Evolutionary conservation across 1,140 invertebrate genomes (phyloP).

Genomic region (Neodiprion pinetum): DNA sequence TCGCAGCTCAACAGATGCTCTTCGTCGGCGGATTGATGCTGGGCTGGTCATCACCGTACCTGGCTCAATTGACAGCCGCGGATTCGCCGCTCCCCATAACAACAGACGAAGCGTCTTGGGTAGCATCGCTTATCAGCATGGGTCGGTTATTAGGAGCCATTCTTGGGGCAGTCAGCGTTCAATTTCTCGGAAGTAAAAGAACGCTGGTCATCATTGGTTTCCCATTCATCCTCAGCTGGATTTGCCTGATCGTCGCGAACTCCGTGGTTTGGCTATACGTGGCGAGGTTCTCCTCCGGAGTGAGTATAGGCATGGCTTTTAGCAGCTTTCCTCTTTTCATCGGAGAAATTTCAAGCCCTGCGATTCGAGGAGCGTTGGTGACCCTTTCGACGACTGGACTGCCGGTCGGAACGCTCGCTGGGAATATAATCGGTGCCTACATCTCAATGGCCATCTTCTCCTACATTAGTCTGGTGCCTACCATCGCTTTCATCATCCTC

Average conservation of each 20-base stretch:
- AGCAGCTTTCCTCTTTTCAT: conserved; percentile 71
- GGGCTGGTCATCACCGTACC: conserved; percentile 62
- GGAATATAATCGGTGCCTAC: conserved; percentile 71
- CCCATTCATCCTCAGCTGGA: conserved; percentile 70
- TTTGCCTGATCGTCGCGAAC: conserved; percentile 64
- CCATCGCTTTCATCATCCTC: conserved; percentile 65
- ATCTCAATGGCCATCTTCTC: conserved; percentile 66
- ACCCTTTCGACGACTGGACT: conserved; percentile 59
- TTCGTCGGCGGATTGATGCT: not conserved
- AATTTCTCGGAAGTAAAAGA: conserved; percentile 1
- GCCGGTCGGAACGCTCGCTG: conserved; percentile 70
- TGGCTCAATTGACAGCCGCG: conserved; percentile 52
- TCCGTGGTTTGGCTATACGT: conserved; percentile 63
- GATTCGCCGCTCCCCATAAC: conserved; percentile 62
- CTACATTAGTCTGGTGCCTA: conserved; percentile 63
- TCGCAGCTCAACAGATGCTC: not conserved
- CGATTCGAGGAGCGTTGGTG: conserved; percentile 72
- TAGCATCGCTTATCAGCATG: conserved; percentile 64
- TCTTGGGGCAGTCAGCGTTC: not conserved
- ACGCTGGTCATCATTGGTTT: conserved; percentile 61
- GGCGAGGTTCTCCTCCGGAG: conserved; percentile 64
- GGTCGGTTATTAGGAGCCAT: conserved; percentile 3
- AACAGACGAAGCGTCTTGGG: conserved; percentile 67
- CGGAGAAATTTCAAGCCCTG: conserved; percentile 69
- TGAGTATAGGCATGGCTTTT: conserved; percentile 70